Evolutionary conservation across 2,113 vertebrate genomes (phyloP).

Genomic region (Rostratula benghalensis): DNA sequence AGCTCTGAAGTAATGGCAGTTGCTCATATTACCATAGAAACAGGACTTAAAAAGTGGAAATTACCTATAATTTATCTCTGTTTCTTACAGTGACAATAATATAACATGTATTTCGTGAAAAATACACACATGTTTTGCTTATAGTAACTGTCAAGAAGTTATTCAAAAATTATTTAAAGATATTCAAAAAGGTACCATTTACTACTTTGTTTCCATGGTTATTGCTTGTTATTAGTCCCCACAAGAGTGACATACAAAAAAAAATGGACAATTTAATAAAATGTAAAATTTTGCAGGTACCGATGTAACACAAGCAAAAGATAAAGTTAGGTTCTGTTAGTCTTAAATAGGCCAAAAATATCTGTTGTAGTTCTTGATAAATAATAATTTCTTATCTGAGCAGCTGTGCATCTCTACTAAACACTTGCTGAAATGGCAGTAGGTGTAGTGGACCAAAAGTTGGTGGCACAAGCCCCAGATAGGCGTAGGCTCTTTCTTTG

Average conservation of each 20-base stretch:
- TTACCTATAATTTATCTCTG: constrained; percentile 66
- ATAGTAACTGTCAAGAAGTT: constrained; percentile 36
- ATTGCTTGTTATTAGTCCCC: neutral
- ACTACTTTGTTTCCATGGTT: constrained; percentile 35
- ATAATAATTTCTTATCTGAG: neutral
- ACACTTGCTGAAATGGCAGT: neutral
- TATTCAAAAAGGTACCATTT: constrained; percentile 26
- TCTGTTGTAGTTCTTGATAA: neutral
- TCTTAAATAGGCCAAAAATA: neutral
- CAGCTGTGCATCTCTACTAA: neutral
- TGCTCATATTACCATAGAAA: constrained; percentile 71
- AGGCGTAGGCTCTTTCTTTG: neutral
- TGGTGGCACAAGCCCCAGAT: neutral
- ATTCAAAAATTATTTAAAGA: constrained; percentile 52
- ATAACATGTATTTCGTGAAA: constrained; percentile 30
- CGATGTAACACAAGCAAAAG: neutral
- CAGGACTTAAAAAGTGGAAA: constrained; percentile 55
- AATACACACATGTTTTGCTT: constrained; percentile 31
- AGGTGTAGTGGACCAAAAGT: neutral
- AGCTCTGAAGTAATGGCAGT: constrained; percentile 59
- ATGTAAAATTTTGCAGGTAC: neutral
- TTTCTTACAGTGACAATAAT: constrained; percentile 44
- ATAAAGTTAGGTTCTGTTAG: neutral
- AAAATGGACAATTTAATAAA: constrained; percentile 22
- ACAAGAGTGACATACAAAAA: neutral